Percentiles rank a stretch among this genome's conserved stretches.
phyloP scores from a whole-genome alignment of 2,797 vertebrate genomes.

The Aeoliscus strigatus region DNA sequence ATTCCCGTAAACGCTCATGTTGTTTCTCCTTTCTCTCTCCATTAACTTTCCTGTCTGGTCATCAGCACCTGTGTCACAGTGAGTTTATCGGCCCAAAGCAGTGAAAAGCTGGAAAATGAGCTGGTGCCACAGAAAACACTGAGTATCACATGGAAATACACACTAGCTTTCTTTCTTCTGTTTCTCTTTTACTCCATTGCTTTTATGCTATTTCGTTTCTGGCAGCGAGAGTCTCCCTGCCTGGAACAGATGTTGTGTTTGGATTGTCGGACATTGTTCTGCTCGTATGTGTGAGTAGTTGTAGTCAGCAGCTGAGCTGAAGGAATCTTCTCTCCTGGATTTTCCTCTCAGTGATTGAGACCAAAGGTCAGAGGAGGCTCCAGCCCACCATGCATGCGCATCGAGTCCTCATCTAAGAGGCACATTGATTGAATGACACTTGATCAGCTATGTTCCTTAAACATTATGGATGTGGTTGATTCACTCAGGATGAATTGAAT shows the following conservation, averaged over 20 bases:
- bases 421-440: too few species aligned
- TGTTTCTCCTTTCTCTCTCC: constrained; percentile 50
- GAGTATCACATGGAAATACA: constrained; percentile 64
- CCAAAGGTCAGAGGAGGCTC: constrained; percentile 29
- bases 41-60: constrained; percentile 55
- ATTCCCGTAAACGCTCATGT: constrained; percentile 32
- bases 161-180: constrained; percentile 52
- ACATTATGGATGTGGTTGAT: too few species aligned
- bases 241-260: constrained; percentile 75
- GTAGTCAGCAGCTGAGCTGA: constrained; percentile 50
- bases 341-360: constrained; percentile 35
- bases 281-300: constrained; percentile 50
- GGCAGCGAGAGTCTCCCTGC: constrained; percentile 51
- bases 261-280: constrained; percentile 66
- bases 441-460: too few species aligned
- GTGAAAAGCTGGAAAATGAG: constrained; percentile 56
- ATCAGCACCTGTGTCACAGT: constrained; percentile 58
- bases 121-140: constrained; percentile 67
- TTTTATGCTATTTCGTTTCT: constrained; percentile 62
- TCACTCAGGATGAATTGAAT: too few species aligned
- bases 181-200: constrained; percentile 57
- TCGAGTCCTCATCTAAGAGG: too few species aligned
- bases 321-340: constrained; percentile 42
- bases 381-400: constrained; percentile 38
- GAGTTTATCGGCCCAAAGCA: constrained; percentile 41